Base-by-base conservation (phyloP, 2,797 vertebrate species). In the Cossypha niveicapilla region DNA sequence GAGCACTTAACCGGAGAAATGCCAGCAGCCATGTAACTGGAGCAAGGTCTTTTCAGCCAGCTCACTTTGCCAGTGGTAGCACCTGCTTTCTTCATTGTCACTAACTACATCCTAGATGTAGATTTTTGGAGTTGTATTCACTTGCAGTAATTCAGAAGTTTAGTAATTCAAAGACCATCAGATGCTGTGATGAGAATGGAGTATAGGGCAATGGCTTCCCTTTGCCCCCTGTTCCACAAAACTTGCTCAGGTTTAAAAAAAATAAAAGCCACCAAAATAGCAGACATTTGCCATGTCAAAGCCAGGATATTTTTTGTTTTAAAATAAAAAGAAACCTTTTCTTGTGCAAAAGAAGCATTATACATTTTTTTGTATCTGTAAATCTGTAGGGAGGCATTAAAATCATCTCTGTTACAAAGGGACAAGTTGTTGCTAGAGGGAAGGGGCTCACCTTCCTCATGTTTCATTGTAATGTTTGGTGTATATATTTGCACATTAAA, bases 401-500 rank as follows among this genome's bases (percentile, higher is more conserved):
- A 79, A 76, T 92, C 92, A 92, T 94, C 85, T 92, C 86, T 94
- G 79, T 88, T 85, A 71, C 0, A 2, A 86, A 88, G 93, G 88
- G 84, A 58, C 90, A 51, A 94, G 73, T 91, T 13, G 5, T 45
- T 82, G 87, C 53, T 77, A 58, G 71, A 65, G 61, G 61, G 90
- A 79, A 84, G 90, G 76, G 58, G 12, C 15, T 92, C 22, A 2
- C 92, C 85, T 95, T 88, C 91, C 91, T 65, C 17, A 7, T 39
- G 67, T 93, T 90, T 86, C 79, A 56, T 92, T 90, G 92, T 91
- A 61, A 77, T 83, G 61, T 97, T 96, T 87, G 87, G 92, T 97
- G 97, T 97, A 97, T 91, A 97, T 96, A 97, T 97, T 97, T 97
- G 97, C 96, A 97, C 96, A 96, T 91, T 92, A 67, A 91, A 88